Percentiles rank a stretch among this genome's conserved stretches.
These are phyloP conservation scores for Morpho achilles DNA, from an alignment of 2,888 invertebrate species.

Conservation along the genomic window DNA sequence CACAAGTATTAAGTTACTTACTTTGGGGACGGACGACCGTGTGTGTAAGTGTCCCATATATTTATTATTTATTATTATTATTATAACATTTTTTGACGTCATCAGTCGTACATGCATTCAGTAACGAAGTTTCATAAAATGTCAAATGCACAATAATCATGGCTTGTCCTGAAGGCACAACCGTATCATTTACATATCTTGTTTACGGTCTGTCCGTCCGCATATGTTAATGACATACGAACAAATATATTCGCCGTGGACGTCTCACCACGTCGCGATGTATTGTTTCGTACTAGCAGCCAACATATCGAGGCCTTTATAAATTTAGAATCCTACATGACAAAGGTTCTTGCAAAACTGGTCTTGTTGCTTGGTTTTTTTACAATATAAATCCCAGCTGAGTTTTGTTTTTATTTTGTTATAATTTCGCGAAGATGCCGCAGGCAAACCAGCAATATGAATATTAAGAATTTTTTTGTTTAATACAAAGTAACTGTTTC, in stretches of 20 bases:
- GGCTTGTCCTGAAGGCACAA: constrained; percentile 38
- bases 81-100: no score
- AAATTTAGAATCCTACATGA: constrained; percentile 1
- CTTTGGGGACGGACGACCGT: no score
- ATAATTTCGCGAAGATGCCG: constrained; percentile 72
- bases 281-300: constrained; percentile 49
- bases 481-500: constrained; percentile 36
- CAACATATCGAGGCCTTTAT: constrained; percentile 34
- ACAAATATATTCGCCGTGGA: constrained; percentile 59
- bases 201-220: constrained; percentile 60
- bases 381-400: constrained; percentile 60
- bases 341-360: constrained; percentile 37
- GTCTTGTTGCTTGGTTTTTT: constrained; percentile 43
- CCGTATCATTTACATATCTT: constrained; percentile 65
- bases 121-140: constrained; percentile 32
- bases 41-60: no score
- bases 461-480: constrained; percentile 64
- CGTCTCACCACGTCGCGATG: constrained; percentile 42
- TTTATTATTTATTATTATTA: no score
- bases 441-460: constrained; percentile 63
- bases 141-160: constrained; percentile 36
- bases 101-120: no score
- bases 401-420: constrained; percentile 70
- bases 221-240: constrained; percentile 60
- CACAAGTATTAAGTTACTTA: no score